A percentile compares a stretch with the other conserved stretches of the same genome.
These are phyloP conservation scores for Rhinogobius similis DNA, from an alignment of 2,113 vertebrate species.

Conservation along the genomic window DNA sequence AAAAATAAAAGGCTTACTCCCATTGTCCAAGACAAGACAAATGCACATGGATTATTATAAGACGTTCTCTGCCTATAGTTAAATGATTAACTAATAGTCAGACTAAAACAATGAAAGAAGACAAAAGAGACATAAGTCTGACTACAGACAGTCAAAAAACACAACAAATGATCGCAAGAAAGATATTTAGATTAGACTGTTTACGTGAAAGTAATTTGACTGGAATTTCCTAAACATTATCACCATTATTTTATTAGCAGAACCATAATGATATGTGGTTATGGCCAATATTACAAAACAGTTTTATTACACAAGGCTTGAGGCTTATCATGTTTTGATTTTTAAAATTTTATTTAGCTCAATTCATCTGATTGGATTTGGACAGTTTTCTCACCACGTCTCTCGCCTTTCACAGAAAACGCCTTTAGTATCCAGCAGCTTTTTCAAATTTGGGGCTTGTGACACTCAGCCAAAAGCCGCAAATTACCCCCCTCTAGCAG, in stretches of 20 bases:
- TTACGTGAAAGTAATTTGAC: constrained; percentile 36
- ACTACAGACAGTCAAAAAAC: constrained; percentile 12
- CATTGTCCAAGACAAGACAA: too few relatives aligned
- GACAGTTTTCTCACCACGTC: constrained; percentile 46
- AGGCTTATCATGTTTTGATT: constrained; percentile 61
- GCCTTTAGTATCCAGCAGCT: constrained; percentile 77
- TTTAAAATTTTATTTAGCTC: constrained; percentile 48
- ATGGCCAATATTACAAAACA: constrained; percentile 43
- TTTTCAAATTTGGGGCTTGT: constrained; percentile 83
- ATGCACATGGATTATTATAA: too few relatives aligned
- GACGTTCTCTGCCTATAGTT: not conserved
- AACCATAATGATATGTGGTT: constrained; percentile 50
- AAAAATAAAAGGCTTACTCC: not conserved
- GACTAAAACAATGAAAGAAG: not conserved
- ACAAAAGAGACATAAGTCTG: not conserved
- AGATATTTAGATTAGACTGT: constrained; percentile 21
- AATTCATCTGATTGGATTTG: constrained; percentile 58
- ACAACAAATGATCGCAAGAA: constrained; percentile 21
- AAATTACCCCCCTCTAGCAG: constrained; percentile 85
- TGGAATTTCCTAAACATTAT: constrained; percentile 39
- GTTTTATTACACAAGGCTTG: constrained; percentile 41
- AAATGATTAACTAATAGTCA: not conserved
- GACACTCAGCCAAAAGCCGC: constrained; percentile 83
- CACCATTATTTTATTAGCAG: constrained; percentile 51
- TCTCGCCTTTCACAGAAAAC: constrained; percentile 64